A percentile compares a stretch with the other conserved stretches of the same genome.
Evolutionary conservation across 2,113 vertebrate genomes (phyloP).

Genomic region (Stigmatopora nigra): DNA sequence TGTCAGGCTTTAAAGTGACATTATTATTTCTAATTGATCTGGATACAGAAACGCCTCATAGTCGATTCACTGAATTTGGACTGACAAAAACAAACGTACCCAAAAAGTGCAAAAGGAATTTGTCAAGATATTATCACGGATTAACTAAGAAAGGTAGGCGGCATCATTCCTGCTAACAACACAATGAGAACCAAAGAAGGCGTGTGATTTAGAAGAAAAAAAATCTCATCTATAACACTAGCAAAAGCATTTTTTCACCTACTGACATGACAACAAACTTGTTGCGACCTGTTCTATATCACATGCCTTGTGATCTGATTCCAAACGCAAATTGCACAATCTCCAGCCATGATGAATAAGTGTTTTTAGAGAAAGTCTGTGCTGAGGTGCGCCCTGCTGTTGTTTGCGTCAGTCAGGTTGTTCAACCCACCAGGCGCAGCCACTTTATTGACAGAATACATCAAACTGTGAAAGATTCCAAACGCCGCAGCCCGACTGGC

Average conservation of each 20-base stretch:
- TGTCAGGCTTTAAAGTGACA: too few species aligned
- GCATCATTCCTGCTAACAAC: slow-evolving; percentile 17
- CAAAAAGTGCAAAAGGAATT: too few species aligned
- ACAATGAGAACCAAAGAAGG: slow-evolving; percentile 1
- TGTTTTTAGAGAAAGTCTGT: background rate
- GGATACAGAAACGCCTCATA: too few species aligned
- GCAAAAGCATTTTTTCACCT: slow-evolving; percentile 28
- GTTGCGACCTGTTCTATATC: slow-evolving; percentile 43
- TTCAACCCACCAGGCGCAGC: background rate
- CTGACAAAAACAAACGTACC: background rate
- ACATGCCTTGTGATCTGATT: background rate
- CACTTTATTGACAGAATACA: slow-evolving; percentile 25
- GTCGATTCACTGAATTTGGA: too few species aligned
- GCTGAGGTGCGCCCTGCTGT: background rate
- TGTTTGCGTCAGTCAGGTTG: background rate
- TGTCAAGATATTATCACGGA: background rate
- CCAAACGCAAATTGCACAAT: too few species aligned
- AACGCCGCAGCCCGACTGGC: slow-evolving; percentile 13
- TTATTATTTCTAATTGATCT: too few species aligned
- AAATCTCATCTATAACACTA: background rate
- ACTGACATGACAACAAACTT: slow-evolving; percentile 24
- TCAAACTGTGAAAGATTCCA: slow-evolving; percentile 11
- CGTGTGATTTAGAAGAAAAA: slow-evolving; percentile 1
- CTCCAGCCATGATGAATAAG: background rate
- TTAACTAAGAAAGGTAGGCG: slow-evolving; percentile 9